These are phyloP conservation scores for Antennarius maculatus DNA, from an alignment of 2,797 vertebrate genomes.

Conservation along the genomic window DNA sequence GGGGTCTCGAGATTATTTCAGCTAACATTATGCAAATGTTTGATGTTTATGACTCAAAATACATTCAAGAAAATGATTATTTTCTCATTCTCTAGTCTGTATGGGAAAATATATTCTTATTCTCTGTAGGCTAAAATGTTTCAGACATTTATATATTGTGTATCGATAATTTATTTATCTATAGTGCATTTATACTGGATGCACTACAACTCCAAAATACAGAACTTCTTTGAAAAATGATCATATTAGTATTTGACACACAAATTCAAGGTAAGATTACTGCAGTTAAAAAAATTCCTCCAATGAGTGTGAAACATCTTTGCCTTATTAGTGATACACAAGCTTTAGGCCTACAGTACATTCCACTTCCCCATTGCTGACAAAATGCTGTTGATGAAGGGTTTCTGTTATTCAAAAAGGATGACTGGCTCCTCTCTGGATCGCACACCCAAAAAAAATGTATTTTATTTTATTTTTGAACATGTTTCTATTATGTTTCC, in stretches of 20 bases:
- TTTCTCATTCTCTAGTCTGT: constrained; percentile 18
- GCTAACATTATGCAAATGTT: too few relatives aligned
- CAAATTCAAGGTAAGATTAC: not conserved
- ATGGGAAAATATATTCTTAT: not conserved
- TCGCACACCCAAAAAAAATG: constrained; percentile 52
- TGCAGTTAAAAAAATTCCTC: constrained; percentile 15
- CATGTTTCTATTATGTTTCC: constrained; percentile 79
- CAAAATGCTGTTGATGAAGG: constrained; percentile 43
- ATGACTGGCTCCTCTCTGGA: constrained; percentile 61
- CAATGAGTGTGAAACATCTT: constrained; percentile 37
- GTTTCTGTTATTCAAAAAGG: constrained; percentile 70
- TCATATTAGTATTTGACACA: constrained; percentile 9
- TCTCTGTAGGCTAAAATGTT: not conserved
- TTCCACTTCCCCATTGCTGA: constrained; percentile 43
- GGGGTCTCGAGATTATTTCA: too few relatives aligned
- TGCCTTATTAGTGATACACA: constrained; percentile 32
- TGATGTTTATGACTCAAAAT: constrained; percentile 14
- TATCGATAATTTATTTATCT: not conserved
- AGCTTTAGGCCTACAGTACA: constrained; percentile 17
- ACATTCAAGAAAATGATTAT: not conserved
- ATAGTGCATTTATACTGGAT: not conserved
- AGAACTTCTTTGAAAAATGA: not conserved
- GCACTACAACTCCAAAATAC: constrained; percentile 5
- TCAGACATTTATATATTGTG: not conserved
- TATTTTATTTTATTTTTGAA: constrained; percentile 70